These are phyloP conservation scores for Heliothis virescens DNA, from an alignment of 1,140 invertebrate genomes.

Conservation along the genomic window DNA sequence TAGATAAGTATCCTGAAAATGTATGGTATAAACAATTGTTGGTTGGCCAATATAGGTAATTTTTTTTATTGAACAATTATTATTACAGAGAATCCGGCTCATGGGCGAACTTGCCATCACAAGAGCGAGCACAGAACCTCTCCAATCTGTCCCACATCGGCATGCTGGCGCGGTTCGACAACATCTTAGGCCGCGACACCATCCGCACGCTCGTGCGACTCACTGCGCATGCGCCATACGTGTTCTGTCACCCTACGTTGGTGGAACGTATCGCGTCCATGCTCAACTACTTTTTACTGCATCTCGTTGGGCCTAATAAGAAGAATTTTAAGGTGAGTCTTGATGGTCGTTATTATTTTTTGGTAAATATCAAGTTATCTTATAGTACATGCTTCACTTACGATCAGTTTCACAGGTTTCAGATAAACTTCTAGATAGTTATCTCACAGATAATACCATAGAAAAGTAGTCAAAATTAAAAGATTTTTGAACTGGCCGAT, in stretches of 20 bases:
- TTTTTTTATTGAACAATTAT: no score
- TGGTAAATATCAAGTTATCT: no score
- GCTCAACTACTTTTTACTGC: slow-evolving; percentile 97
- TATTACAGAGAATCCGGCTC: slow-evolving; percentile 89
- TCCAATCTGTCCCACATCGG: slow-evolving; percentile 92
- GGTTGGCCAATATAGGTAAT: no score
- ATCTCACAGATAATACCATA: no score
- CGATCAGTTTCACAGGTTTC: no score
- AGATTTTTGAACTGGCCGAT: no score
- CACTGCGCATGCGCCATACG: slow-evolving; percentile 93
- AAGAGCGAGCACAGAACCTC: slow-evolving; percentile 93
- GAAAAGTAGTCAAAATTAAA: no score
- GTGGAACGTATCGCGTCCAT: slow-evolving; percentile 97
- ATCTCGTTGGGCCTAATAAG: slow-evolving; percentile 95
- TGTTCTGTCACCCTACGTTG: slow-evolving; percentile 96
- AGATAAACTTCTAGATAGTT: no score
- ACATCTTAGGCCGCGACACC: slow-evolving; percentile 96
- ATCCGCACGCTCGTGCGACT: slow-evolving; percentile 94
- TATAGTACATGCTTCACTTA: no score
- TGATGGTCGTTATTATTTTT: background rate
- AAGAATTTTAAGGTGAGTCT: slow-evolving; percentile 92
- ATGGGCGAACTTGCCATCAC: slow-evolving; percentile 90
- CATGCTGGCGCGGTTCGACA: slow-evolving; percentile 96
- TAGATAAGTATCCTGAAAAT: no score
- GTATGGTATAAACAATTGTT: no score